Evolutionary conservation across 2,888 invertebrate genomes (phyloP).

Genomic region (Tipula helvola): DNA sequence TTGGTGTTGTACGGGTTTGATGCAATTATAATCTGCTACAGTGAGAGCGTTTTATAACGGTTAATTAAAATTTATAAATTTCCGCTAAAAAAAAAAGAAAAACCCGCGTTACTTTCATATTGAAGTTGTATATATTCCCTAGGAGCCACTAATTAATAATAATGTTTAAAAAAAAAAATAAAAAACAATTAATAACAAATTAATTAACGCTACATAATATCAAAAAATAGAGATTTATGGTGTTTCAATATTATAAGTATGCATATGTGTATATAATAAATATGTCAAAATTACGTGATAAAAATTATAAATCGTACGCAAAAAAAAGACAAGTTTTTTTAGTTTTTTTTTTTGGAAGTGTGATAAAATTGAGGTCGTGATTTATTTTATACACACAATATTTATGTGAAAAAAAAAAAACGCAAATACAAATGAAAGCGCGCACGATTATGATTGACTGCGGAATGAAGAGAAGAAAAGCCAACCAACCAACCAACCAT

Average conservation of each 20-base stretch:
- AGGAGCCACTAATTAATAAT: neutral
- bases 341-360: neutral
- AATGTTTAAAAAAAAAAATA: neutral
- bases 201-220: neutral
- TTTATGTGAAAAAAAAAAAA: neutral
- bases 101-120: neutral
- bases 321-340: neutral
- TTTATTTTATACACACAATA: neutral
- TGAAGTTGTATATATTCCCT: neutral
- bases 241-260: neutral
- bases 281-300: neutral
- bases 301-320: neutral
- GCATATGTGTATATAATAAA: neutral
- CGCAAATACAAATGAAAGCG: neutral
- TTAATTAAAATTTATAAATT: neutral
- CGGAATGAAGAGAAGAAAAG: neutral
- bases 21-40: neutral
- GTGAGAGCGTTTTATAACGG: neutral
- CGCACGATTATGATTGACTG: neutral
- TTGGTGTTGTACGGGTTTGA: neutral
- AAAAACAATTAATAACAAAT: neutral
- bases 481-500: neutral
- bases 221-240: neutral
- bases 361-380: conserved; percentile 4
- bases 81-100: neutral